Evolutionary conservation across 2,113 vertebrate species (phyloP).

Genomic region (Halichoerus grypus): DNA sequence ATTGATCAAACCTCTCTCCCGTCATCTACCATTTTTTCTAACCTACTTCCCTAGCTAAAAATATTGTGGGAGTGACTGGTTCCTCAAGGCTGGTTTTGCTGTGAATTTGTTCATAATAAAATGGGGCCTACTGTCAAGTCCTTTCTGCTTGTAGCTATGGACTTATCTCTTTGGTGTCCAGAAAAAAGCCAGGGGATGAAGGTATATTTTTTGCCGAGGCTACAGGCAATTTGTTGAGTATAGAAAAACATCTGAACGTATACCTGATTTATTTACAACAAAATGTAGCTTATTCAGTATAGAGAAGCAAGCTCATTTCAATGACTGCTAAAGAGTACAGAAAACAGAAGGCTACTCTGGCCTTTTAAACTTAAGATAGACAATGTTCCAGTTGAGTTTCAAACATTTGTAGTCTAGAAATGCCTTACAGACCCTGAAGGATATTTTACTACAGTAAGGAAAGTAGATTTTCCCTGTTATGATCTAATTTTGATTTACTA

Average conservation of each 20-base stretch:
- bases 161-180: not conserved
- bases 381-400: constrained; percentile 48
- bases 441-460: constrained; percentile 1
- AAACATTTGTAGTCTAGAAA: constrained; percentile 36
- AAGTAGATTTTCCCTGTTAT: constrained; percentile 43
- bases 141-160: not conserved
- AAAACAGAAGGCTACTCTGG: not conserved
- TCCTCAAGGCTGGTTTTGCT: not conserved
- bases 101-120: constrained; percentile 34
- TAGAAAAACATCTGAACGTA: not conserved
- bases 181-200: not conserved
- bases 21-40: not conserved
- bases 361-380: constrained; percentile 15
- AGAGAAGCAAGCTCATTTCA: constrained; percentile 33
- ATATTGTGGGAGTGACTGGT: not conserved
- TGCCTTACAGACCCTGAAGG: constrained; percentile 12
- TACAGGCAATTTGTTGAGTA: constrained; percentile 24
- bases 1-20: not conserved
- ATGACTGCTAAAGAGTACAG: not conserved
- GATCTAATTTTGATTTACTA: constrained; percentile 53
- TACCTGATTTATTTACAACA: constrained; percentile 10
- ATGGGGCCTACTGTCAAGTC: not conserved
- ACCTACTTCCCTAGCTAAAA: not conserved
- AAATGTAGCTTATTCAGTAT: not conserved
- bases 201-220: not conserved